Conservation (phyloP, 2,888 invertebrate genomes). For the Tipula lateralis region DNA sequence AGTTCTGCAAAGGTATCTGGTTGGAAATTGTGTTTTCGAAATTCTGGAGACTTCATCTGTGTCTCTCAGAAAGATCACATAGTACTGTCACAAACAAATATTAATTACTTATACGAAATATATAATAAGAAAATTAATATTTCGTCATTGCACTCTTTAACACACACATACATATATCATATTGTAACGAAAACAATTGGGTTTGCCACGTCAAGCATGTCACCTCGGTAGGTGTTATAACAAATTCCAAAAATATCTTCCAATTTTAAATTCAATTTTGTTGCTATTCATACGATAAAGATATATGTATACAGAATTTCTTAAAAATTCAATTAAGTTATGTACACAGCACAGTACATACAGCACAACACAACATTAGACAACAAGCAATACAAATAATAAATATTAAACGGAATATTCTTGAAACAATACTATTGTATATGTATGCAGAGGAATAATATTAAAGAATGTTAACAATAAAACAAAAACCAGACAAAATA, state of each 20-base stretch:
- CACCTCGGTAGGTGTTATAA: not conserved
- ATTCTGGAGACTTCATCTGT: no score
- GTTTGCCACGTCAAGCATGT: not conserved
- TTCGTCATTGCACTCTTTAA: no score
- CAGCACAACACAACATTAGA: not conserved
- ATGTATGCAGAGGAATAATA: not conserved
- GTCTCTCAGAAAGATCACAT: no score
- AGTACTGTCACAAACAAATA: no score
- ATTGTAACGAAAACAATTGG: not conserved
- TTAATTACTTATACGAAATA: no score
- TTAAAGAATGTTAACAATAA: not conserved
- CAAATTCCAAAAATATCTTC: not conserved
- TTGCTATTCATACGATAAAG: not conserved
- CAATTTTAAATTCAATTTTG: not conserved
- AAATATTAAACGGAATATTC: conserved; percentile 1
- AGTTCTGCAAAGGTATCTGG: no score
- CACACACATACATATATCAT: no score
- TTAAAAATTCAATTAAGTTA: not conserved
- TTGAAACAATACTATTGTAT: not conserved
- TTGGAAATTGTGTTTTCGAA: no score
- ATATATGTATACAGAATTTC: not conserved
- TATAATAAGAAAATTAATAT: no score
- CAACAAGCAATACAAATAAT: not conserved
- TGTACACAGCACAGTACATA: no score
- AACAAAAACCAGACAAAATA: not conserved